A percentile compares a stretch with the other conserved stretches of the same genome.
These are phyloP conservation scores for Tribolium freemani DNA, from an alignment of 2,888 invertebrate genomes.

Conservation along the genomic window DNA sequence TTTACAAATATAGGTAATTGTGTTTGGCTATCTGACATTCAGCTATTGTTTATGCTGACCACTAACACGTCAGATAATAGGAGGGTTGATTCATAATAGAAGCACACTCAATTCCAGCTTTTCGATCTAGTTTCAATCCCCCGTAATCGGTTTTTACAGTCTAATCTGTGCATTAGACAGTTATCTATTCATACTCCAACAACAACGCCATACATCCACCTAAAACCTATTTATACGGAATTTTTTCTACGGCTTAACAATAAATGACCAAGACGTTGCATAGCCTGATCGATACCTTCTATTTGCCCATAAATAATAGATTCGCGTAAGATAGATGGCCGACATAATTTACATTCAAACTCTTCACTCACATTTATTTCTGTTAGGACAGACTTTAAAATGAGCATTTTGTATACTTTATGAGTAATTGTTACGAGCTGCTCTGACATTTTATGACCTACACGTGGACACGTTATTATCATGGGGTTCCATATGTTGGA, in stretches of 20 bases:
- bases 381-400: conserved; percentile 22
- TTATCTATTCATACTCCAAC: conserved; percentile 29
- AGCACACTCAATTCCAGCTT: conserved; percentile 50
- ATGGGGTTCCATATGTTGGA: conserved; percentile 35
- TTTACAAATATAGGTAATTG: conserved; percentile 66
- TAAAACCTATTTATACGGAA: neutral
- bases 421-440: conserved; percentile 45
- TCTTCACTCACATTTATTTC: conserved; percentile 31
- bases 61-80: conserved; percentile 61
- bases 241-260: neutral
- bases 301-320: conserved; percentile 17
- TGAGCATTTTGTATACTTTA: conserved; percentile 42
- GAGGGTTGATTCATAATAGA: conserved; percentile 58
- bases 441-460: conserved; percentile 39
- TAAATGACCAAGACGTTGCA: neutral
- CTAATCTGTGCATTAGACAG: conserved; percentile 37
- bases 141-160: conserved; percentile 39
- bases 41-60: conserved; percentile 62
- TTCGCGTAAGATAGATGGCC: conserved; percentile 17
- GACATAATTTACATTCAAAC: conserved; percentile 19
- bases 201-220: neutral
- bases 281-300: neutral
- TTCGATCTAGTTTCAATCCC: conserved; percentile 42
- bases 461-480: conserved; percentile 41
- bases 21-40: conserved; percentile 64